A percentile compares a stretch with the other conserved stretches of the same genome.
These are phyloP conservation scores for Umimayanthus kanabou DNA, from an alignment of 92 coral and sea anemone species.

Conservation along the genomic window DNA sequence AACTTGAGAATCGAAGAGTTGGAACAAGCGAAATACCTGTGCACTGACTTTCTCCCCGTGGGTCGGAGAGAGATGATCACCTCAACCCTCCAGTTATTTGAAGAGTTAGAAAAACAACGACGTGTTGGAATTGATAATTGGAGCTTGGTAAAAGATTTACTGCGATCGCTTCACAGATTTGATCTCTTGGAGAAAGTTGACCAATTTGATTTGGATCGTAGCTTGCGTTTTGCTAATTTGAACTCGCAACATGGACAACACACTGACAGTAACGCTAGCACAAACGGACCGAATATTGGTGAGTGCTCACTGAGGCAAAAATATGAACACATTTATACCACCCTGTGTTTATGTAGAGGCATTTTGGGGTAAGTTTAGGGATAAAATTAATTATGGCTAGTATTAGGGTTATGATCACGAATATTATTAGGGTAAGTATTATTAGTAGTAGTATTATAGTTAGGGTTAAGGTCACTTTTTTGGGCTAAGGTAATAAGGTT, in stretches of 20 bases:
- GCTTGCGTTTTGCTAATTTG: neutral
- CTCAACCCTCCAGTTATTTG: conserved; percentile 11
- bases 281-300: neutral
- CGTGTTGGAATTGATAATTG: conserved; percentile 34
- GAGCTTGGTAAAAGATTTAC: neutral
- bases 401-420: no score
- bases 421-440: no score
- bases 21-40: conserved; percentile 11
- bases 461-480: no score
- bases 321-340: no score
- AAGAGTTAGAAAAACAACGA: conserved; percentile 28
- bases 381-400: no score
- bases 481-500: no score
- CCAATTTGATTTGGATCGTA: conserved; percentile 14
- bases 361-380: no score
- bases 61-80: conserved; percentile 3
- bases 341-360: no score
- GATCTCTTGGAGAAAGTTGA: conserved; percentile 24
- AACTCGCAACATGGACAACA: neutral
- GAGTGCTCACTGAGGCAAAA: neutral
- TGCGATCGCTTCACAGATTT: conserved; percentile 7
- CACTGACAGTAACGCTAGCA: neutral
- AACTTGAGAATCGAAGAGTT: conserved; percentile 4
- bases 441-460: no score
- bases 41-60: conserved; percentile 11